Percentiles rank a stretch among this genome's conserved stretches.
Evolutionary conservation across 2,888 invertebrate species (phyloP).

Genomic region (Tetragonisca angustula): DNA sequence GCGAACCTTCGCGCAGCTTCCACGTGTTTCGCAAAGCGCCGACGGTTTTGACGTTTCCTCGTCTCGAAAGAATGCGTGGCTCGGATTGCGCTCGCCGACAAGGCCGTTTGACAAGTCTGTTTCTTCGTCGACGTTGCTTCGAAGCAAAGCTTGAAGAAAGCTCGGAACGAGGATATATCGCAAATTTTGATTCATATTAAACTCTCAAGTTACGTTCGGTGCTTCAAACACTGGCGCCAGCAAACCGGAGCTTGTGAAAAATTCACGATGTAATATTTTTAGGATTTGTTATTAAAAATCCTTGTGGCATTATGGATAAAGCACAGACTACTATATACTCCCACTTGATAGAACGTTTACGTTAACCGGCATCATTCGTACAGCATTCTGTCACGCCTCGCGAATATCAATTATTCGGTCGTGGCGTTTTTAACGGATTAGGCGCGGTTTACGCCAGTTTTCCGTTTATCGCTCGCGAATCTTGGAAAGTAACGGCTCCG

Average conservation of each 20-base stretch:
- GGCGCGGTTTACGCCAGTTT: constrained; percentile 50
- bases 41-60: constrained; percentile 40
- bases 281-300: background rate
- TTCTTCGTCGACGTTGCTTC: background rate
- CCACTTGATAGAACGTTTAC: no score
- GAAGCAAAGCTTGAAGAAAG: background rate
- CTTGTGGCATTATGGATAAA: no score
- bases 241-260: background rate
- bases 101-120: constrained; percentile 4
- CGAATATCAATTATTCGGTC: constrained; percentile 68
- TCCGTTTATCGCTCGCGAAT: constrained; percentile 64
- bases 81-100: background rate
- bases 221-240: background rate
- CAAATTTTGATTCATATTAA: background rate
- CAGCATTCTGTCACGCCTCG: constrained; percentile 17
- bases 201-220: background rate
- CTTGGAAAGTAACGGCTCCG: constrained; percentile 35
- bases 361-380: background rate
- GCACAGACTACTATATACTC: no score
- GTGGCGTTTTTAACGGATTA: constrained; percentile 73
- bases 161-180: background rate
- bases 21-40: constrained; percentile 29
- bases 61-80: constrained; percentile 7
- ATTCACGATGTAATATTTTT: background rate
- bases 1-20: constrained; percentile 46